These are phyloP conservation scores for Perithous albicinctus DNA, from an alignment of 2,888 invertebrate genomes.

Conservation along the genomic window DNA sequence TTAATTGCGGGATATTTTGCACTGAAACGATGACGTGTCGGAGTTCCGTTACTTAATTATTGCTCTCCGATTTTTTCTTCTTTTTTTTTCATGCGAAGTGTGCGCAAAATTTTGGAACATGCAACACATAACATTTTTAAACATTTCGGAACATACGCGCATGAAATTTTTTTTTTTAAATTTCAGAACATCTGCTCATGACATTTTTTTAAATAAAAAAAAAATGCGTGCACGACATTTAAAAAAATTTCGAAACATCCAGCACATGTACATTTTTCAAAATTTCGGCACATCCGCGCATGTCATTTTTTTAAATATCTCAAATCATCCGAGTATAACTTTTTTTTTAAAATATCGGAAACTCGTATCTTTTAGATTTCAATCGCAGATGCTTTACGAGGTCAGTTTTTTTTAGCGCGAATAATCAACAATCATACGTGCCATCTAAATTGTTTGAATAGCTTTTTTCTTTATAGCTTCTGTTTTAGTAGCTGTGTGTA, in stretches of 20 bases:
- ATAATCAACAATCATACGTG: background rate
- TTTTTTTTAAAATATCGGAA: too few species aligned
- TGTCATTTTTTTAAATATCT: too few species aligned
- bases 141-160: constrained; percentile 10
- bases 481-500: background rate
- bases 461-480: background rate
- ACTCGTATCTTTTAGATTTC: background rate
- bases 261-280: too few species aligned
- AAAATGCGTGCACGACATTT: too few species aligned
- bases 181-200: too few species aligned
- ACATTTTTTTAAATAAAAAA: too few species aligned
- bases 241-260: too few species aligned
- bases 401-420: background rate
- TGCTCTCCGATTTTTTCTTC: background rate
- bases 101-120: background rate
- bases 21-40: background rate
- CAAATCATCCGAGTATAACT: too few species aligned
- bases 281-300: too few species aligned
- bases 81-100: background rate
- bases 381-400: constrained; percentile 5
- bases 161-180: too few species aligned
- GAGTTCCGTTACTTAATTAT: background rate
- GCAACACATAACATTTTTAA: background rate
- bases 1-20: background rate
- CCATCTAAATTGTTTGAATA: background rate